Evolutionary conservation across 2,113 vertebrate genomes (phyloP).

Genomic region (Salvelinus fontinalis): DNA sequence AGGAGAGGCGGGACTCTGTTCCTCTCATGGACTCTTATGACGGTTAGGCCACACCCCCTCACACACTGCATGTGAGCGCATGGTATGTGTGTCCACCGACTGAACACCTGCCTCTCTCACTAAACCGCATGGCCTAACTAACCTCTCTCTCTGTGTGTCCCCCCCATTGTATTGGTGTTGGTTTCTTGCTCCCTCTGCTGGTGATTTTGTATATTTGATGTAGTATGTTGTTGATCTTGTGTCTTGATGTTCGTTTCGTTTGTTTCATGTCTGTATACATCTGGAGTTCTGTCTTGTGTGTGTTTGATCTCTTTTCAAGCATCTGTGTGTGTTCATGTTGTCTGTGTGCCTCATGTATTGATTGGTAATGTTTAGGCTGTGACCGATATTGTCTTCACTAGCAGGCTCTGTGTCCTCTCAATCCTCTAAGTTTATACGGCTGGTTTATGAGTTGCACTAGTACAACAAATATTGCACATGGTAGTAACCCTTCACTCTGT

Average conservation of each 20-base stretch:
- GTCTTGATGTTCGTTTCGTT: neutral
- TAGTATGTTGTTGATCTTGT: neutral
- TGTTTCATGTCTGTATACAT: neutral
- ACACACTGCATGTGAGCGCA: conserved; percentile 79
- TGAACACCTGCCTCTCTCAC: conserved; percentile 55
- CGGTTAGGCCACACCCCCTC: conserved; percentile 77
- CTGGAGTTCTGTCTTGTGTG: neutral
- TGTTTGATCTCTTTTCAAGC: neutral
- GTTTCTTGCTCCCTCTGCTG: conserved; percentile 50
- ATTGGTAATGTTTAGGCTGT: too few species aligned
- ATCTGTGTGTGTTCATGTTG: neutral
- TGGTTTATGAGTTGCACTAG: conserved; percentile 3
- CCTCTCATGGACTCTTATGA: conserved; percentile 79
- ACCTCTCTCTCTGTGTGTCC: conserved; percentile 26
- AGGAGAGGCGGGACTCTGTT: conserved; percentile 73
- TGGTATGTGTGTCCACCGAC: conserved; percentile 72
- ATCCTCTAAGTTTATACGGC: neutral
- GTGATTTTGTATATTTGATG: conserved; percentile 21
- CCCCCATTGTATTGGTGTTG: conserved; percentile 32
- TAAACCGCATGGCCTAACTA: too few species aligned
- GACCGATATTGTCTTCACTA: too few species aligned
- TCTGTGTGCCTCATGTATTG: too few species aligned
- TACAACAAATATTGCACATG: neutral
- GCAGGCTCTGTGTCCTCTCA: neutral
- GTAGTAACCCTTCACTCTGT: neutral